These are phyloP conservation scores for Garrulus glandarius DNA, from an alignment of 2,797 vertebrate species.

Conservation along the genomic window DNA sequence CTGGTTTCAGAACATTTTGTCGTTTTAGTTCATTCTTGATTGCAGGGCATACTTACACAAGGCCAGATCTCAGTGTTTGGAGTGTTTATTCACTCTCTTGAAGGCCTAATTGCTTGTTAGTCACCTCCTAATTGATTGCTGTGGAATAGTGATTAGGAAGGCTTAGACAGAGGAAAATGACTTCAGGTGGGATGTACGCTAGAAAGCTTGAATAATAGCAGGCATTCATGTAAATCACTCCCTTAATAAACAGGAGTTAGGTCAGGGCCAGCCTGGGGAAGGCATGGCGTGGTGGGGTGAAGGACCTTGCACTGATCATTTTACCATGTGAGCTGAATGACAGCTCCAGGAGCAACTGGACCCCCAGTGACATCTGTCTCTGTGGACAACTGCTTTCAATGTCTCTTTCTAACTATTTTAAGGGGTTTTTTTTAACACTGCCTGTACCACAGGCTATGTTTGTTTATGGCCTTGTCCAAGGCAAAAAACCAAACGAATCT, in stretches of 20 bases:
- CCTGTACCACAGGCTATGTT: background rate
- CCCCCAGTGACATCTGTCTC: background rate
- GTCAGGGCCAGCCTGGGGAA: background rate
- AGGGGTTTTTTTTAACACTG: fast-evolving
- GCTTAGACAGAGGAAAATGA: background rate
- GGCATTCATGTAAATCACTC: background rate
- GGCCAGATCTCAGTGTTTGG: background rate
- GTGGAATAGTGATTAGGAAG: background rate
- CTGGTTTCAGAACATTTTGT: background rate
- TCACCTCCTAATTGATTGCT: slow-evolving; percentile 20
- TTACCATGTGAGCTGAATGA: background rate
- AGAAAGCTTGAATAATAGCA: background rate
- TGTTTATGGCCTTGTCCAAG: background rate
- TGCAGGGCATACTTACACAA: background rate
- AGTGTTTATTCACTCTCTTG: background rate
- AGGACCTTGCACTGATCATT: background rate
- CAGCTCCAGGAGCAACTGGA: background rate
- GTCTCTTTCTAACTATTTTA: background rate
- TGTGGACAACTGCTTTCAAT: background rate
- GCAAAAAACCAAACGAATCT: background rate
- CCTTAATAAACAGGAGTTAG: background rate
- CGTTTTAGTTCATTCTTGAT: background rate
- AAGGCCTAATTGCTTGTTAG: slow-evolving; percentile 29
- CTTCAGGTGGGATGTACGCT: background rate
- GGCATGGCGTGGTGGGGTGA: background rate